These are phyloP conservation scores for Aphidoletes aphidimyza DNA, from an alignment of 2,888 invertebrate species.

Conservation along the genomic window DNA sequence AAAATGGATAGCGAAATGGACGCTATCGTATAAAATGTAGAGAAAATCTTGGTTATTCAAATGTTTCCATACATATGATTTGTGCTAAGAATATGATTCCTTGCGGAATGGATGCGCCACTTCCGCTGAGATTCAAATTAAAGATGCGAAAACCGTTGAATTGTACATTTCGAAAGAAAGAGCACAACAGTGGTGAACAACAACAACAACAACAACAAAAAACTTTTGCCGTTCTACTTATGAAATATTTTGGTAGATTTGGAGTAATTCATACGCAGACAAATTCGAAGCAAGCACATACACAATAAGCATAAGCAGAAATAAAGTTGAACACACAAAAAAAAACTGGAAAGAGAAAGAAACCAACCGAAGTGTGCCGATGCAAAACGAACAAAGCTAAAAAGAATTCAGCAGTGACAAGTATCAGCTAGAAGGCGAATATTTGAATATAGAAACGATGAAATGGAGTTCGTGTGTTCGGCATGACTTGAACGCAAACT, in stretches of 20 bases:
- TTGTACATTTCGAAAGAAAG: not conserved
- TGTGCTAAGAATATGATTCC: constrained; percentile 51
- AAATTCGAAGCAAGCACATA: not conserved
- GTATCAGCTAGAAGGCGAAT: not conserved
- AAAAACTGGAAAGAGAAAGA: not conserved
- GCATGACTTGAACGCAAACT: not conserved
- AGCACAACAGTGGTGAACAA: not conserved
- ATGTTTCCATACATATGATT: constrained; percentile 19
- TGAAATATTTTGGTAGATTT: constrained; percentile 16
- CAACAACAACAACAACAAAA: not conserved
- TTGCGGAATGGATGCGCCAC: constrained; percentile 2
- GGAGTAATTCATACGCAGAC: not conserved
- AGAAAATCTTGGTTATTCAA: not conserved
- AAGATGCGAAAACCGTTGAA: constrained; percentile 23
- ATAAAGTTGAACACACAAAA: not conserved
- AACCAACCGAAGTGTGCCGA: not conserved
- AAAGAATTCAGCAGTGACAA: constrained; percentile 27
- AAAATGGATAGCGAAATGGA: not conserved
- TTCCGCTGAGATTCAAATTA: constrained; percentile 40
- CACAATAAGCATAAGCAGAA: not conserved
- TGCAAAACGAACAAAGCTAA: not conserved
- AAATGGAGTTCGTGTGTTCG: constrained; percentile 34
- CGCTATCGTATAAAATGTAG: not conserved
- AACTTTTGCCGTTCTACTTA: constrained; percentile 41
- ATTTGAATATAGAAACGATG: not conserved